These are phyloP conservation scores for Malurus alboscapulatus DNA, from an alignment of 2,113 vertebrate species.

Conservation along the genomic window DNA sequence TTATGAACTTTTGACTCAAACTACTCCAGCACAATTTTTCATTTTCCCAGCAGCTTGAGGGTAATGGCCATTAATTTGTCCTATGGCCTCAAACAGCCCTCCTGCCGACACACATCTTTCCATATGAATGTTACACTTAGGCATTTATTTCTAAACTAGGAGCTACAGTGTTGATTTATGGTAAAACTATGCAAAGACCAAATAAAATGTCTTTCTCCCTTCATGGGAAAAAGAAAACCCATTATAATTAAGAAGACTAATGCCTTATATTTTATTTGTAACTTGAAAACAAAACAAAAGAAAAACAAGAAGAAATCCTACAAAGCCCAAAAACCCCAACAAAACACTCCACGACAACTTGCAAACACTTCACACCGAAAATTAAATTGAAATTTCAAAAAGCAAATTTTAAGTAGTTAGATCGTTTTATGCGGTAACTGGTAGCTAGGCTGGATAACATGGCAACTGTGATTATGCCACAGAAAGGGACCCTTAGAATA, in stretches of 20 bases:
- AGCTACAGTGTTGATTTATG: not conserved
- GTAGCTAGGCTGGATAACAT: not conserved
- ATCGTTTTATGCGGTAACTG: not conserved
- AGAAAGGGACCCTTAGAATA: not conserved
- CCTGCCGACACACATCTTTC: not conserved
- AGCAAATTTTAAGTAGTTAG: not conserved
- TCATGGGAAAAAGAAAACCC: not conserved
- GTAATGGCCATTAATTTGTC: not conserved
- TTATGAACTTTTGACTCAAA: not conserved
- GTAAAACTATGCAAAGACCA: not conserved
- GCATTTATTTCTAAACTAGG: not conserved
- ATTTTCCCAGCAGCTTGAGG: not conserved
- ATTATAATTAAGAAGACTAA: not conserved
- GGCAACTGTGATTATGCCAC: not conserved
- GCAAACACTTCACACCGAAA: not conserved
- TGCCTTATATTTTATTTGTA: not conserved
- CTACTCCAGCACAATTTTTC: not conserved
- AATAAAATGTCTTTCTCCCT: not conserved
- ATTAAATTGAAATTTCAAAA: not conserved
- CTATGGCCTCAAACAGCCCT: not conserved
- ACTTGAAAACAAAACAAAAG: not conserved
- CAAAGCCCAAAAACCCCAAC: not conserved
- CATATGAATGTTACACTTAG: not conserved
- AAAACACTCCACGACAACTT: rapidly evolving
- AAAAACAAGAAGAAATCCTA: too few relatives aligned